These are phyloP conservation scores for Conomelus anceps DNA, from an alignment of 2,888 invertebrate genomes.

Conservation along the genomic window DNA sequence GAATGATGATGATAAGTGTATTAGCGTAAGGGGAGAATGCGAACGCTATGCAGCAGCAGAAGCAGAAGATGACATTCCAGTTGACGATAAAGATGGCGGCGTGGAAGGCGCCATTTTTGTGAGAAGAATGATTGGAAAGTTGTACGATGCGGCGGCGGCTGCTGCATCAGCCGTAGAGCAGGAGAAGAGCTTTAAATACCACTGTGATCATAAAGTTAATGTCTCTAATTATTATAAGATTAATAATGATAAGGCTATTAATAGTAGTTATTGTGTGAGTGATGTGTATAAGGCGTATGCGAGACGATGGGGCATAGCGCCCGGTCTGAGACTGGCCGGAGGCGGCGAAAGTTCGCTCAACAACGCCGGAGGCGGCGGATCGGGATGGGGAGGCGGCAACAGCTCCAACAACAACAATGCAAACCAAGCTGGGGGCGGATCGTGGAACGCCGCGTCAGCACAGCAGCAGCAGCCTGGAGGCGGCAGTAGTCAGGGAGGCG, in stretches of 20 bases:
- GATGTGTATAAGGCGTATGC: slow-evolving; percentile 33
- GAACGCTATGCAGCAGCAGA: neutral
- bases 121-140: neutral
- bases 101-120: neutral
- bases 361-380: slow-evolving; percentile 39
- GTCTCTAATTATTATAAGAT: slow-evolving; percentile 31
- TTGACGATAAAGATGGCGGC: neutral
- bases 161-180: neutral
- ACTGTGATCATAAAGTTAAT: slow-evolving; percentile 3
- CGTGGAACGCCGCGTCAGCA: slow-evolving; percentile 21
- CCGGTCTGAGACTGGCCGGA: slow-evolving; percentile 59
- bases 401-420: slow-evolving; percentile 16
- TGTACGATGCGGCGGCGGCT: neutral
- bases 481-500: slow-evolving; percentile 39
- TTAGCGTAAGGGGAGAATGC: no score
- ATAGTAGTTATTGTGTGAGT: slow-evolving; percentile 32
- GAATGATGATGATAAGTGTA: no score
- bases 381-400: slow-evolving; percentile 16
- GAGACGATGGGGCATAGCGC: slow-evolving; percentile 53
- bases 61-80: slow-evolving; percentile 5
- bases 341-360: slow-evolving; percentile 78
- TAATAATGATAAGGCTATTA: slow-evolving; percentile 31
- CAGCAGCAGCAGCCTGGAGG: slow-evolving; percentile 35
- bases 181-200: slow-evolving; percentile 3
- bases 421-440: slow-evolving; percentile 3